These are phyloP conservation scores for Mellilla xanthometata DNA, from an alignment of 2,888 invertebrate genomes.

Conservation along the genomic window DNA sequence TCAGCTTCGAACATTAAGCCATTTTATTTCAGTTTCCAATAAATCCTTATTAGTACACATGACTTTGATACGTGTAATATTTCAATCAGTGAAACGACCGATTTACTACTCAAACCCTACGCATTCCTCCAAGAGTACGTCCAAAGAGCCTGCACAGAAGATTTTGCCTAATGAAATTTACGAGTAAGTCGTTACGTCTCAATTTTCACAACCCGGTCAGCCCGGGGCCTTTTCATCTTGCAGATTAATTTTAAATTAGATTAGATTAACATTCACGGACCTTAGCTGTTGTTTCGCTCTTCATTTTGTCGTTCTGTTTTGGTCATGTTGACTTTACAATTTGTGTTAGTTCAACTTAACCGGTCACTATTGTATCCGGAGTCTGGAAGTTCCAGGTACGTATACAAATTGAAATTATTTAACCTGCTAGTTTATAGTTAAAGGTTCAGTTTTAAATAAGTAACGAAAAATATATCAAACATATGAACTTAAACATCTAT, in stretches of 20 bases:
- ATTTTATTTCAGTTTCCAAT: too few relatives aligned
- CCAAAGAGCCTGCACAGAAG: slow-evolving; percentile 52
- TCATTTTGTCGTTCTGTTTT: slow-evolving; percentile 52
- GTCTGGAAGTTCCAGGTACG: too few relatives aligned
- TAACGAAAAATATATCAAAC: too few relatives aligned
- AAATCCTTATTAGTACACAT: too few relatives aligned
- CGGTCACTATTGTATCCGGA: too few relatives aligned
- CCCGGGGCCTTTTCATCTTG: slow-evolving; percentile 60
- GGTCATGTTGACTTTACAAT: slow-evolving; percentile 24
- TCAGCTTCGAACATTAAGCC: too few relatives aligned
- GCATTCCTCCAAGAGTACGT: slow-evolving; percentile 34
- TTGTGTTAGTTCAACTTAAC: slow-evolving; percentile 1
- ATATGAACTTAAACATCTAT: too few relatives aligned
- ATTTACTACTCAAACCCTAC: slow-evolving; percentile 25
- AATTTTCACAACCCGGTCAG: slow-evolving; percentile 46
- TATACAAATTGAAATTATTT: too few relatives aligned
- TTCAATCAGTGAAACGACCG: too few relatives aligned
- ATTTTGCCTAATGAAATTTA: slow-evolving; percentile 62
- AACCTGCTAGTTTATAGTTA: too few relatives aligned
- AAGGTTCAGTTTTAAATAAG: too few relatives aligned
- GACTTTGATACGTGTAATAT: too few relatives aligned
- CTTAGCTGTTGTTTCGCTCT: slow-evolving; percentile 49
- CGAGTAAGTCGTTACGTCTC: slow-evolving; percentile 56
- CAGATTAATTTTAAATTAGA: slow-evolving; percentile 74
- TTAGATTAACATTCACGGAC: slow-evolving; percentile 65